phyloP scores from a whole-genome alignment of 2,888 invertebrate genomes.

The Xanthorhoe designata region DNA sequence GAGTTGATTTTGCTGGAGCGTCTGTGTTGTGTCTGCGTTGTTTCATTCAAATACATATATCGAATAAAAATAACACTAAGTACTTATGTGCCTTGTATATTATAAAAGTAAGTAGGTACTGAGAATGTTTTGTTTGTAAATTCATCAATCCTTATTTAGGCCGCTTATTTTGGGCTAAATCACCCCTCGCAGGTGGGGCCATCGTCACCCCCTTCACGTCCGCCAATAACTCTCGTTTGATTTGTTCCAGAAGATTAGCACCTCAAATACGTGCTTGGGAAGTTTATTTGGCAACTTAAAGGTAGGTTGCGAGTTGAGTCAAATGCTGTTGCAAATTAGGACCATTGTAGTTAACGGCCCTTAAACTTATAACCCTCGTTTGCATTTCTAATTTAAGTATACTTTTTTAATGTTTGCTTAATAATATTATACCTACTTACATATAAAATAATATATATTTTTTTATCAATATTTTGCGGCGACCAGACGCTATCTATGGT shows the following conservation, averaged over 20 bases:
- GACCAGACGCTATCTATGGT: too few species aligned
- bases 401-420: too few species aligned
- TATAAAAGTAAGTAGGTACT: background rate
- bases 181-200: conserved; percentile 59
- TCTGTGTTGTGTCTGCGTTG: conserved; percentile 18
- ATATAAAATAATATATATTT: too few species aligned
- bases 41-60: background rate
- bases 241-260: conserved; percentile 59
- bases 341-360: background rate
- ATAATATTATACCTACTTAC: too few species aligned
- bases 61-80: background rate
- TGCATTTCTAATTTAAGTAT: too few species aligned
- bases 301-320: conserved; percentile 14
- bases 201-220: conserved; percentile 65
- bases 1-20: conserved; percentile 14
- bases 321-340: conserved; percentile 10
- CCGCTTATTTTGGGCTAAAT: conserved; percentile 61
- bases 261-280: conserved; percentile 50
- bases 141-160: conserved; percentile 46
- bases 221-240: conserved; percentile 62
- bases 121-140: conserved; percentile 19
- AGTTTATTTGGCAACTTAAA: conserved; percentile 35
- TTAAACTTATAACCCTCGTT: too few species aligned
- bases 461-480: too few species aligned
- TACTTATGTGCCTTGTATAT: too few species aligned